These are phyloP conservation scores for Pyrochroa serraticornis DNA, from an alignment of 2,888 invertebrate genomes.

Conservation along the genomic window DNA sequence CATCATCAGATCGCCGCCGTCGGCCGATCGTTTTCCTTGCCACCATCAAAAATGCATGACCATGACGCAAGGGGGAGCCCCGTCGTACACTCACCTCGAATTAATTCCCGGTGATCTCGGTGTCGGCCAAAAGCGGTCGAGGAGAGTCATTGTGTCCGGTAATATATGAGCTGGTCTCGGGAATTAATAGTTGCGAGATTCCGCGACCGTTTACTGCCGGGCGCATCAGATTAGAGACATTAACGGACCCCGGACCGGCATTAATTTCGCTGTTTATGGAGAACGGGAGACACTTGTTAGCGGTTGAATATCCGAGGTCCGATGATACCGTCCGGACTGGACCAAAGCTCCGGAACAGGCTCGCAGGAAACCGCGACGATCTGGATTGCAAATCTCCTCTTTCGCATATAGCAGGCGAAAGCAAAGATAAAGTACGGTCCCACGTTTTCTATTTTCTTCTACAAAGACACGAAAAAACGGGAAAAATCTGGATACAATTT, in stretches of 20 bases:
- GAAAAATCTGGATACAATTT: too few relatives aligned
- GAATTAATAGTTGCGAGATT: constrained; percentile 58
- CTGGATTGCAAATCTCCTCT: too few relatives aligned
- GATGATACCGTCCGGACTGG: constrained; percentile 3
- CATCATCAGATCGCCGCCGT: constrained; percentile 23
- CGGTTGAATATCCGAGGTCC: constrained; percentile 36
- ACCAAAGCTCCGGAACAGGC: too few relatives aligned
- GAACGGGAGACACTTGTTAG: constrained; percentile 46
- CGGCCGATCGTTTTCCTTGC: neutral
- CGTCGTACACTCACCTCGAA: constrained; percentile 34
- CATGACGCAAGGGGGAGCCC: neutral
- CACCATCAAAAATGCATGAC: constrained; percentile 41
- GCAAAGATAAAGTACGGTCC: too few relatives aligned
- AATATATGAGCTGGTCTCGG: constrained; percentile 54
- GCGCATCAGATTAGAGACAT: constrained; percentile 59
- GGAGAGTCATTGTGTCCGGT: constrained; percentile 50
- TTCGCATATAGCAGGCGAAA: too few relatives aligned
- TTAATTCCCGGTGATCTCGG: constrained; percentile 39
- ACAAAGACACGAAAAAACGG: too few relatives aligned
- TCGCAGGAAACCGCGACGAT: too few relatives aligned
- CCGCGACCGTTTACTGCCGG: constrained; percentile 56
- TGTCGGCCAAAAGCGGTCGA: constrained; percentile 13
- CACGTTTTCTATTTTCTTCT: too few relatives aligned
- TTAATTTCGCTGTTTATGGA: constrained; percentile 58
- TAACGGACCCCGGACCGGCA: constrained; percentile 54